These are phyloP conservation scores for Anolis carolinensis DNA, from an alignment of 2,113 vertebrate species.

Conservation along the genomic window DNA sequence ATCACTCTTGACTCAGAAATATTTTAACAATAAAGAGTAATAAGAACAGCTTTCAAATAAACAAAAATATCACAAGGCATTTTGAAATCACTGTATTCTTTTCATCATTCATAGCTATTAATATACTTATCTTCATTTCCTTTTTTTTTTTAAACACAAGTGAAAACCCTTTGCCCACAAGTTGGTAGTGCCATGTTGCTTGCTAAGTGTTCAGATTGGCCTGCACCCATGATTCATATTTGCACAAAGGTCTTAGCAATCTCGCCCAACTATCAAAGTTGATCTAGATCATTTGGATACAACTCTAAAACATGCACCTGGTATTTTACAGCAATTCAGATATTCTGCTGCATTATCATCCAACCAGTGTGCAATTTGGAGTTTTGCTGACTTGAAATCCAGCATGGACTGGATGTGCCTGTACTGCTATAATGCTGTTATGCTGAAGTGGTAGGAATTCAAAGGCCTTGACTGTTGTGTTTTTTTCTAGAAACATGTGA, in stretches of 20 bases:
- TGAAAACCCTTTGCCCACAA: not conserved
- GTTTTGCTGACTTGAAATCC: not conserved
- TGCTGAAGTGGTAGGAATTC: not conserved
- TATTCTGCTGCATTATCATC: not conserved
- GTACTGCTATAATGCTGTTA: not conserved
- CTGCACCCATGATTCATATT: not conserved
- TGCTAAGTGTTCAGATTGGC: not conserved
- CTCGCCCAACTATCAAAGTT: constrained; percentile 2
- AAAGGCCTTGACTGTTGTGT: not conserved
- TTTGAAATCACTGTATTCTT: not conserved
- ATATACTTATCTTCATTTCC: not conserved
- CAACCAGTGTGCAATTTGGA: not conserved
- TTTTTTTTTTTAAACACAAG: not conserved
- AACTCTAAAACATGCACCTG: constrained; percentile 15
- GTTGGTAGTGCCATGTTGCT: not conserved
- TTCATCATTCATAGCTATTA: not conserved
- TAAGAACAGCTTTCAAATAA: too few relatives aligned
- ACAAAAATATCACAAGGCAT: not conserved
- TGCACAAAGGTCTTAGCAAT: constrained; percentile 16
- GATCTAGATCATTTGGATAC: constrained; percentile 4
- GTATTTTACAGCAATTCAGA: not conserved
- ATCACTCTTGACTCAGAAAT: not conserved
- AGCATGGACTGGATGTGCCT: accelerated
- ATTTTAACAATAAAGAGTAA: too few relatives aligned
- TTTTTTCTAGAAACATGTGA: not conserved